Percentiles rank a stretch among this genome's conserved stretches.
phyloP scores from a whole-genome alignment of 2,113 vertebrate species.

The Progne subis region DNA sequence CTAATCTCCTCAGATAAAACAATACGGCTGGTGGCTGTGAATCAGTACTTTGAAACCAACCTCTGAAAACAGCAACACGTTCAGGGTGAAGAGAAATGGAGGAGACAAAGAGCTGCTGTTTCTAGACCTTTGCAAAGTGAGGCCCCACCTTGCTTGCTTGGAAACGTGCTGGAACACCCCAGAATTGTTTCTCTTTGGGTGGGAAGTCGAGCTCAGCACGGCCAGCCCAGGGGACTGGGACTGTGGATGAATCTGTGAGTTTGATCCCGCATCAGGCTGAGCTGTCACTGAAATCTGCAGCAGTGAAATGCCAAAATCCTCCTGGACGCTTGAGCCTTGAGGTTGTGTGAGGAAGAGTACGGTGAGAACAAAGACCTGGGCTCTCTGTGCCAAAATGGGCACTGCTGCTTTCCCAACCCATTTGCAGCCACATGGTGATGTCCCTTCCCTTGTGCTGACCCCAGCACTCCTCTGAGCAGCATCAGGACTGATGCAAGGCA shows the following conservation, averaged over 20 bases:
- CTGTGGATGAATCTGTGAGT: background rate
- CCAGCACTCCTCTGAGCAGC: background rate
- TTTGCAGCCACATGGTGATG: background rate
- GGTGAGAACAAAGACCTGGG: background rate
- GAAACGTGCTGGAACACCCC: background rate
- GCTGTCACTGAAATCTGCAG: background rate
- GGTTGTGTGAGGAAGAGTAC: background rate
- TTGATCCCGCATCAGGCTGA: background rate
- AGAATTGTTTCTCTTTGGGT: background rate
- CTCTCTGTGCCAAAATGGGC: background rate
- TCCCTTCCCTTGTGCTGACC: background rate
- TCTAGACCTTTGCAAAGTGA: background rate
- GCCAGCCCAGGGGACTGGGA: background rate
- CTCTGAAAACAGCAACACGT: conserved; percentile 8
- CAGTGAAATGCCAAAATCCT: background rate
- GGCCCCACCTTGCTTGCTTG: background rate
- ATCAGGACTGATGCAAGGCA: background rate
- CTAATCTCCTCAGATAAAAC: conserved; percentile 45
- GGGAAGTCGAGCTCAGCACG: background rate
- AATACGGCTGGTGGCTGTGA: background rate
- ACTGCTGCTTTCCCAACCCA: background rate
- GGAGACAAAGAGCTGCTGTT: conserved; percentile 50
- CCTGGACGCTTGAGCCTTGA: background rate
- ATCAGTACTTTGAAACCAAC: conserved; percentile 24
- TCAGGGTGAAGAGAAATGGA: background rate